phyloP scores from a whole-genome alignment of 2,797 vertebrate species.

The Atherinosoma microstoma region DNA sequence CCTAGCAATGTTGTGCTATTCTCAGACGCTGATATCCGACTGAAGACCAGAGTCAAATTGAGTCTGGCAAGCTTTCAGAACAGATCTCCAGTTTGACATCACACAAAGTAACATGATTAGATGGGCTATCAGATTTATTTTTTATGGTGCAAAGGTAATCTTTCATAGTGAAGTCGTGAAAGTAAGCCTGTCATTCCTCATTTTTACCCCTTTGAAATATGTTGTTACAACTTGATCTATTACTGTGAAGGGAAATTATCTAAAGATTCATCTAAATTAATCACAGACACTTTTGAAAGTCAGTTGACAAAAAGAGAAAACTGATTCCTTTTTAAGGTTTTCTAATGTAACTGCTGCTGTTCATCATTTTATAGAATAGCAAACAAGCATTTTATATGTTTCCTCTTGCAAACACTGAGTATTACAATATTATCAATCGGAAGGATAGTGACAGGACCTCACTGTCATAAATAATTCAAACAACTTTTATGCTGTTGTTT shows the following conservation, averaged over 20 bases:
- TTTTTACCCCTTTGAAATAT: not conserved
- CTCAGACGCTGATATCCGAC: conserved; percentile 35
- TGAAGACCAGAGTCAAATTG: conserved; percentile 43
- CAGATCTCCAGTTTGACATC: conserved; percentile 48
- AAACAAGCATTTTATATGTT: not conserved
- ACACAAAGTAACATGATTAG: conserved; percentile 32
- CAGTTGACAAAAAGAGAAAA: not conserved
- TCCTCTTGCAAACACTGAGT: too few species aligned
- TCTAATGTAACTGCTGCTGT: not conserved
- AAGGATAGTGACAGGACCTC: too few species aligned
- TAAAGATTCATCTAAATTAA: not conserved
- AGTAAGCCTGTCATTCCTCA: conserved; percentile 8
- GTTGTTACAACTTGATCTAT: not conserved
- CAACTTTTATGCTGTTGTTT: too few species aligned
- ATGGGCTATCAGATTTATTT: conserved; percentile 54
- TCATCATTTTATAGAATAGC: not conserved
- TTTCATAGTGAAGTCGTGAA: conserved; percentile 6
- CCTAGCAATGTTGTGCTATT: conserved; percentile 19
- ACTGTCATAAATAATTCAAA: too few species aligned
- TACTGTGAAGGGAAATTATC: not conserved
- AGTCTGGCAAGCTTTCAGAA: conserved; percentile 58
- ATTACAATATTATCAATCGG: too few species aligned
- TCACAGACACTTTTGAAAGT: not conserved
- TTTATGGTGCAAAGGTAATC: conserved; percentile 21
- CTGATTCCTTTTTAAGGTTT: conserved; percentile 7